Base-by-base conservation (phyloP, 2,888 invertebrate genomes). In the Netelia melanura region DNA sequence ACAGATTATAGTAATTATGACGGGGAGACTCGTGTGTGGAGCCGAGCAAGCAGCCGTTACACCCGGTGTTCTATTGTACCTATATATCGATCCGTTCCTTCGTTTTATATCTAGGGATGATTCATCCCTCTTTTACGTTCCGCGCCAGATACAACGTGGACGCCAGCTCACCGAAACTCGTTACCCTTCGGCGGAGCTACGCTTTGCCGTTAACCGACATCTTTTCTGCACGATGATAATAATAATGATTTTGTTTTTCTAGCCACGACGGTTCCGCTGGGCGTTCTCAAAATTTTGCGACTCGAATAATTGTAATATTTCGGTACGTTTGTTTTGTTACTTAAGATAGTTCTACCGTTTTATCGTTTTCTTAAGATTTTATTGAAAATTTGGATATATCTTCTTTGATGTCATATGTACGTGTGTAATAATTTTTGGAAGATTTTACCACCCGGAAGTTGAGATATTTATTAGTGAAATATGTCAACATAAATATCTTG, bases 21-120 rank as follows among this genome's bases (percentile, higher is more conserved):
- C 43, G 64, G 11, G 38, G 30, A 23, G 38, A 65, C 67, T 43
- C 44, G 64, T 38, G 6, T 38, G 23, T n/a, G 52, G 17, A 64
- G 14, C 62, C 64, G 48, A 56, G 23, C 62, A 44, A 48, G 38
- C 52, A 14, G 58, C 25, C 38, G 38, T 38, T 38, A 38, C 38
- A 38, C 48, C 48, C 61, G 65, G 21, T 80, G 75, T 79, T 83
- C 48, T 48, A 10, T 14, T 48, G 48, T 14, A 48, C 48, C 79
- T 85, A 65, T 48, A 85, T 90, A 90, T 90, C 88, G 89, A 90
- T 90, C 89, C 86, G 43, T 14, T 21, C 77, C 21, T 86, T 89
- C 86, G 78, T 81, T 86, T 86, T 86, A 85, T 87, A 87, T 86
- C 83, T 54, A 58, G 81, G 87, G 87, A 88, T 91, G 91, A 92